A percentile compares a stretch with the other conserved stretches of the same genome.
Conservation (phyloP, 2,113 vertebrate species). For the Chloropsis hardwickii region DNA sequence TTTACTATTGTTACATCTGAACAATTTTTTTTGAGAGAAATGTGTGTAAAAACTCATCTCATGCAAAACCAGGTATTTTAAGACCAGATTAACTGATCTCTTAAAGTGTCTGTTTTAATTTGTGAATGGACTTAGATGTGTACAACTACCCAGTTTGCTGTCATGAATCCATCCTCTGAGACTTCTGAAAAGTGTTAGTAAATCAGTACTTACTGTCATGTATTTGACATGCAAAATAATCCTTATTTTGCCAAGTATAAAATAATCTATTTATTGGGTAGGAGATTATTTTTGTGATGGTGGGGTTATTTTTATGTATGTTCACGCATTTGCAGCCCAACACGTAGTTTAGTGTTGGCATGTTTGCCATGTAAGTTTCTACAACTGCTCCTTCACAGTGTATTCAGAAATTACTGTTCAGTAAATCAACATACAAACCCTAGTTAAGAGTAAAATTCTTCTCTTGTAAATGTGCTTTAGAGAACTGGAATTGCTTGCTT, state of each 20-base stretch:
- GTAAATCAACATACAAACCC: neutral
- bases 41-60: neutral
- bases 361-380: neutral
- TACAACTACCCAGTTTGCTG: neutral
- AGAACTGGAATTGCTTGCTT: neutral
- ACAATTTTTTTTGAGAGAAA: neutral
- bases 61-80: neutral
- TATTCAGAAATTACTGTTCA: neutral
- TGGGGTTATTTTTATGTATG: neutral
- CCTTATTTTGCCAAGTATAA: neutral
- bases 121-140: neutral
- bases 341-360: neutral
- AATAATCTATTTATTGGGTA: neutral
- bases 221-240: neutral
- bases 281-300: neutral
- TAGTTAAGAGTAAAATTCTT: neutral
- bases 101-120: neutral
- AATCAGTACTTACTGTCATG: neutral
- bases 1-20: neutral
- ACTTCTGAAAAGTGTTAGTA: neutral
- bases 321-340: neutral
- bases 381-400: neutral
- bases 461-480: neutral
- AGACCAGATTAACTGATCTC: neutral
- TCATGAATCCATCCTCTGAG: neutral